Evolutionary conservation across 1,140 invertebrate species (phyloP).

Genomic region (Cyphomyrmex costatus): DNA sequence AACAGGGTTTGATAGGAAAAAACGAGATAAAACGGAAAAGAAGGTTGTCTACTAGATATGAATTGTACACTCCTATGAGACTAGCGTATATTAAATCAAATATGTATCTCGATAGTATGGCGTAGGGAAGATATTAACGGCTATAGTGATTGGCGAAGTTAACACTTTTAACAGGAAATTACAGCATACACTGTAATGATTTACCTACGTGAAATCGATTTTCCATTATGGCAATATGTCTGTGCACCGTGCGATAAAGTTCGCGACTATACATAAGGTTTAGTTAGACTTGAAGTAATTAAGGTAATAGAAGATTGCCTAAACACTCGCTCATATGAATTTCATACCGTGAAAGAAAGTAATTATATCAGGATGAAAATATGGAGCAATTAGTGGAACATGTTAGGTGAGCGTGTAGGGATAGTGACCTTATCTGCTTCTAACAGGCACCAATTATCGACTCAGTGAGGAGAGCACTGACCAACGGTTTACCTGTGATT

Average conservation of each 20-base stretch:
- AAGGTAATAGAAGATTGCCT: neutral
- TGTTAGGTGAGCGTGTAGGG: conserved; percentile 38
- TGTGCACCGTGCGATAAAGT: neutral
- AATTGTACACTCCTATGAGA: neutral
- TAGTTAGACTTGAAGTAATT: neutral
- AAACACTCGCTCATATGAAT: conserved; percentile 15
- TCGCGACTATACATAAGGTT: neutral
- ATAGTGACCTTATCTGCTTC: conserved; percentile 67
- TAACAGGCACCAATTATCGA: conserved; percentile 75
- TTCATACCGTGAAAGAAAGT: conserved; percentile 29
- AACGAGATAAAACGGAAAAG: conserved; percentile 32
- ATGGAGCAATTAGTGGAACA: conserved; percentile 66
- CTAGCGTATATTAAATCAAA: conserved; percentile 16
- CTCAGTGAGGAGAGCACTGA: conserved; percentile 55
- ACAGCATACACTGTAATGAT: neutral
- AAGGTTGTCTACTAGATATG: conserved; percentile 12
- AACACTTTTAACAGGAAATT: conserved; percentile 12
- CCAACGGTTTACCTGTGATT: conserved; percentile 67
- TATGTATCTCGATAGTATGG: neutral
- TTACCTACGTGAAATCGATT: conserved; percentile 21
- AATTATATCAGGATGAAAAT: conserved; percentile 51
- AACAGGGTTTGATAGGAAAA: conserved; percentile 49
- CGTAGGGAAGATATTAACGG: neutral
- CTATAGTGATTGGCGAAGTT: neutral
- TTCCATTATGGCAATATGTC: conserved; percentile 30